phyloP scores from a whole-genome alignment of 2,113 vertebrate species.

The Pica pica region DNA sequence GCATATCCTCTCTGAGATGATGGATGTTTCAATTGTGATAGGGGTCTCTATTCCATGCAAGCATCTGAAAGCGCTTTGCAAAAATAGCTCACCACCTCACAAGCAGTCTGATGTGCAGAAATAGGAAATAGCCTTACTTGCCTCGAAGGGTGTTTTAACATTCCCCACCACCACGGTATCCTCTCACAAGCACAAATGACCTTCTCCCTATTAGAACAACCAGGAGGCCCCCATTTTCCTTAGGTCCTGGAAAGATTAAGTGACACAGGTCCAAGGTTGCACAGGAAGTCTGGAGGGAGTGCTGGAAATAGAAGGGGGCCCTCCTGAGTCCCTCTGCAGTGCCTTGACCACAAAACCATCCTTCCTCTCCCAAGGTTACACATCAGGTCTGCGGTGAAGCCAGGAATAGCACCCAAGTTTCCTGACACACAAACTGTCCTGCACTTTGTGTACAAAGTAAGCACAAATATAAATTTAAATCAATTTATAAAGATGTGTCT shows the following conservation, averaged over 20 bases:
- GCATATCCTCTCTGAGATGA: background rate
- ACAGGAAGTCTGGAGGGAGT: conserved; percentile 58
- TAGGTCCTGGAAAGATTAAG: conserved; percentile 47
- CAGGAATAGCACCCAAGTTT: conserved; percentile 53
- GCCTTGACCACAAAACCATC: conserved; percentile 41
- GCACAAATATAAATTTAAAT: background rate
- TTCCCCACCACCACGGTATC: background rate
- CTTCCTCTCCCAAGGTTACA: conserved; percentile 53
- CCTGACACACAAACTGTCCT: background rate
- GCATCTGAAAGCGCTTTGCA: background rate
- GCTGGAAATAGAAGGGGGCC: conserved; percentile 55
- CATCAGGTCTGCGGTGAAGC: background rate
- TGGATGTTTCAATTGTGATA: conserved; percentile 47
- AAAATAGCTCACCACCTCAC: background rate
- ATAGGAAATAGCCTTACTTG: conserved; percentile 16
- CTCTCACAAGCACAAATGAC: conserved; percentile 2
- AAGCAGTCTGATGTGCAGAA: background rate
- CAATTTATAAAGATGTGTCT: background rate
- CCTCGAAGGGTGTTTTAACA: conserved; percentile 3
- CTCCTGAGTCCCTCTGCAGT: background rate
- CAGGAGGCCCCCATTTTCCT: conserved; percentile 36
- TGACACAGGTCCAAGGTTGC: conserved; percentile 51
- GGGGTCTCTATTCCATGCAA: background rate
- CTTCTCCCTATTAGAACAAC: conserved; percentile 5
- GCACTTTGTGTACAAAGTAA: background rate